Conservation (phyloP, 1,140 invertebrate genomes). For the Oreohelix idahoensis region DNA sequence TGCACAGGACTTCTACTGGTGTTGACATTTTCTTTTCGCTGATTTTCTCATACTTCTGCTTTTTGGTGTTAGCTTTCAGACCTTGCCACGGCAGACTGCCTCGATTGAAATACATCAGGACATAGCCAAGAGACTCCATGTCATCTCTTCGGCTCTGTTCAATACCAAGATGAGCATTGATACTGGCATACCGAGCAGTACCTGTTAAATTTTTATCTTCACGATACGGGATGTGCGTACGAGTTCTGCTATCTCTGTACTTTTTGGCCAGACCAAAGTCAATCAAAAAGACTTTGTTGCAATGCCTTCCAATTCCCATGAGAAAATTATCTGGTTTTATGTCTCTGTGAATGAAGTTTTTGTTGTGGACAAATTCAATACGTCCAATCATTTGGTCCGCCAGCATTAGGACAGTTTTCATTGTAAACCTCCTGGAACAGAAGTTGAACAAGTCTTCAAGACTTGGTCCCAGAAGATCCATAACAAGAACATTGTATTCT, state of each 20-base stretch:
- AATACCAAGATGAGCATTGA: slow-evolving; percentile 94
- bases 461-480: slow-evolving; percentile 73
- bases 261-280: slow-evolving; percentile 98
- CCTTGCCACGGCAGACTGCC: slow-evolving; percentile 96
- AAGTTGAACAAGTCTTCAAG: slow-evolving; percentile 74
- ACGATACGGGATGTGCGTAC: slow-evolving; percentile 91
- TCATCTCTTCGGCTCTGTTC: slow-evolving; percentile 87
- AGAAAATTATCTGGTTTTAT: slow-evolving; percentile 74
- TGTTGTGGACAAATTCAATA: slow-evolving; percentile 97
- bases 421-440: slow-evolving; percentile 71
- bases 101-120: slow-evolving; percentile 95
- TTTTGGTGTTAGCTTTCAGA: slow-evolving; percentile 83
- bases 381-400: slow-evolving; percentile 79
- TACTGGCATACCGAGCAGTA: slow-evolving; percentile 91
- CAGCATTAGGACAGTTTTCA: slow-evolving; percentile 74
- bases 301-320: slow-evolving; percentile 94
- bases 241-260: slow-evolving; percentile 89
- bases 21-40: slow-evolving; percentile 98
- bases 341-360: slow-evolving; percentile 83
- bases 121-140: slow-evolving; percentile 96
- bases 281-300: slow-evolving; percentile 96
- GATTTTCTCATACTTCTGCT: slow-evolving; percentile 98
- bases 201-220: slow-evolving; percentile 98
- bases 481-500: slow-evolving; percentile 72
- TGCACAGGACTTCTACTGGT: slow-evolving; percentile 93